Evolutionary conservation across 2,888 invertebrate genomes (phyloP), one percentile per base, ranked within the genome.

Genomic region (Gryllus longicercus): DNA sequence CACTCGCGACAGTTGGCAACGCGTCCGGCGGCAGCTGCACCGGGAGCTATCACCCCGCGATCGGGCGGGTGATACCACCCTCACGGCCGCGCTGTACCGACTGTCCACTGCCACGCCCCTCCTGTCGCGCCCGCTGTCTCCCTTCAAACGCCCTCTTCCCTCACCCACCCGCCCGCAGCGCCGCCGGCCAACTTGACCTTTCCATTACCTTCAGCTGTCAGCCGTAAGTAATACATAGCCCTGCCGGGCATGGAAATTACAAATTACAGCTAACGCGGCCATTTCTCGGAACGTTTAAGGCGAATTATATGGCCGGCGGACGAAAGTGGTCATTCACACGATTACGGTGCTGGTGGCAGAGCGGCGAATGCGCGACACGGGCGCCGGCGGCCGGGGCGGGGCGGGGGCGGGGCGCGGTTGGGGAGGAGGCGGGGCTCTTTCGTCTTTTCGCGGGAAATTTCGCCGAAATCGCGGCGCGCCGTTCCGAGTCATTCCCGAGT

Each of bases 161-260:
- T 38, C 38, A 38, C 38, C 38, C 38, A 38, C 38, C 38, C 38
- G 38, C 38, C 38, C 38, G 16, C 63, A 63, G 63, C 63, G 63
- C 63, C 63, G 63, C 63, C 63, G 63, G 63, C 63, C n/a, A 63
- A 63, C 63, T 63, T 63, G 63, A 63, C 63, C 63, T 63, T 63
- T 63, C 63, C 63, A 63, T 63, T 63, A 63, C 63, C 63, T 16
- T 63, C 63, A 63, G 63, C 63, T 63, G 63, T 63, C 63, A 63
- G 63, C 63, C 63, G 63, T 63, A 63, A 63, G 63, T 63, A 63
- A 63, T 63, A 63, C 63, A 63, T 63, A 63, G 63, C 63, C 63
- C 63, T 11, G 16, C 63, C 16, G 63, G 63, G 63, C 63, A 63
- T 63, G 63, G 63, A 63, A 63, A 63, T 63, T 63, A 63, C 63